phyloP scores from a whole-genome alignment of 2,888 invertebrate genomes.

The Didymodactylos carnosus region DNA sequence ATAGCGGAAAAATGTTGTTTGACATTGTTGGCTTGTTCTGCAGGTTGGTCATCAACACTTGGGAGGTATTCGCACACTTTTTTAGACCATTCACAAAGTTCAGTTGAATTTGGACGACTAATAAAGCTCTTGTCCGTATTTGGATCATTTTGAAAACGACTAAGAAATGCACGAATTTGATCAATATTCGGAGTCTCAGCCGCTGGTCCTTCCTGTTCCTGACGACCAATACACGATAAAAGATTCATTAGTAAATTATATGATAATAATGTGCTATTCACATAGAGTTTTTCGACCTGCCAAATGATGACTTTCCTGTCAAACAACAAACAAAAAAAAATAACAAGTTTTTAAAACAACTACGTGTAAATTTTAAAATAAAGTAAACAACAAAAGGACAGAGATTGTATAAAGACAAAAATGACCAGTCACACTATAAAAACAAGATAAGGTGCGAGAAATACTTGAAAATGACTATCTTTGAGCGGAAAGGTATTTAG shows the following conservation, averaged over 20 bases:
- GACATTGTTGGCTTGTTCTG: background rate
- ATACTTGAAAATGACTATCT: too few species aligned
- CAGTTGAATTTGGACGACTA: background rate
- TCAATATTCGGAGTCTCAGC: conserved; percentile 13
- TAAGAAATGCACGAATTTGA: background rate
- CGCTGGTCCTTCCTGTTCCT: background rate
- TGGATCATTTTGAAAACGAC: background rate
- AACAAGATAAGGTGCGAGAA: too few species aligned
- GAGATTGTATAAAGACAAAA: too few species aligned
- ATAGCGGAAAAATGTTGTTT: conserved; percentile 7
- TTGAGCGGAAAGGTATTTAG: too few species aligned
- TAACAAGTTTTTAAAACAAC: too few species aligned
- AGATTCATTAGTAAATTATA: background rate
- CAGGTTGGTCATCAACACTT: background rate
- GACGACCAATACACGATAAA: background rate
- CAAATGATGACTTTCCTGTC: too few species aligned
- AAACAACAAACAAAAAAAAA: too few species aligned
- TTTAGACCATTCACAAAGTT: conserved; percentile 11
- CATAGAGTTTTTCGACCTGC: background rate
- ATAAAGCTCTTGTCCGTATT: conserved; percentile 2
- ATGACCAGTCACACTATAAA: too few species aligned
- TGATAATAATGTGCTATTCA: background rate
- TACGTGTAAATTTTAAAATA: too few species aligned
- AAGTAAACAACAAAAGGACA: too few species aligned
- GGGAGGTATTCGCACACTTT: conserved; percentile 7